A percentile compares a stretch with the other conserved stretches of the same genome.
Conservation (phyloP, 2,888 invertebrate genomes). For the Zhuqinia jingwanae region DNA sequence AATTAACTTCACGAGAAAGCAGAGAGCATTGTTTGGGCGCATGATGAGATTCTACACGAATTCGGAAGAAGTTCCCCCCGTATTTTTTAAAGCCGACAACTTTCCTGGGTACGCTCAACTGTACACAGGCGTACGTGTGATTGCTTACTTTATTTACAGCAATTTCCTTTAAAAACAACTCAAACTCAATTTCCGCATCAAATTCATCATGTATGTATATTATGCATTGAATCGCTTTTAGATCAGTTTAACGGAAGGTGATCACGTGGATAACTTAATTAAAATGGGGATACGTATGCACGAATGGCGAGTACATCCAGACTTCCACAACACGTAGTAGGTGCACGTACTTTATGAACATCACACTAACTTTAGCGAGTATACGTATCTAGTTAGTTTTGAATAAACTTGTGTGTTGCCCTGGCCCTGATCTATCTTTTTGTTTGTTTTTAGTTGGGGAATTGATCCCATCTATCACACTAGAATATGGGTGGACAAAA, state of each 20-base stretch:
- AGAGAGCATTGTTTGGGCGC: background rate
- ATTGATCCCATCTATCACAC: background rate
- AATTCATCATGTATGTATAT: no score
- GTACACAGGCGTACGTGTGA: background rate
- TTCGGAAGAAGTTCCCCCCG: background rate
- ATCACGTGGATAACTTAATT: constrained; percentile 14
- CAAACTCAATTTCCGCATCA: no score
- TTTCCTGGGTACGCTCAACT: background rate
- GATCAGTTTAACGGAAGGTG: constrained; percentile 1
- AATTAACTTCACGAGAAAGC: background rate
- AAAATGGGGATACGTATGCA: constrained; percentile 41
- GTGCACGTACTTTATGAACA: no score
- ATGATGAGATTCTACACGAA: background rate
- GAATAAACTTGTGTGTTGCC: no score
- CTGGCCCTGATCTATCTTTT: no score
- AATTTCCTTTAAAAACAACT: no score
- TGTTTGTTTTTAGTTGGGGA: background rate
- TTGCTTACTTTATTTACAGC: background rate
- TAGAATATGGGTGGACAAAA: background rate
- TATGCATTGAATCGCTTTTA: background rate
- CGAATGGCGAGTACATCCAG: constrained; percentile 19
- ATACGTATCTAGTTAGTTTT: no score
- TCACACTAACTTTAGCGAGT: no score
- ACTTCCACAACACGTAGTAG: background rate
- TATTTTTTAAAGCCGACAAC: background rate